These are phyloP conservation scores for Mus musculus DNA, from an alignment of 2,113 vertebrate genomes.

Conservation along the genomic window DNA sequence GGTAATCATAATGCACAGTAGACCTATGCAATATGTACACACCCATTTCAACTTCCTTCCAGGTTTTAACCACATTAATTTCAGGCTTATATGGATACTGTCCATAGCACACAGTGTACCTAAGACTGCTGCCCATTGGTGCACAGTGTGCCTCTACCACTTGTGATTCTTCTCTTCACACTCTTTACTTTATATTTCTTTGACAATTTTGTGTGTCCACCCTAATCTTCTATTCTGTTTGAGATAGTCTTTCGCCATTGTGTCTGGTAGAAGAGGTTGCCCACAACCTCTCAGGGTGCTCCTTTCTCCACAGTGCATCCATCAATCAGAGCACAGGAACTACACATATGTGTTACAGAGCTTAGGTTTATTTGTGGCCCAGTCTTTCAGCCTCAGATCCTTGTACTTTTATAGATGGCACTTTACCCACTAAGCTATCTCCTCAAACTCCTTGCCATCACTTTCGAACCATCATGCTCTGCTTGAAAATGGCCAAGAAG, in stretches of 20 bases:
- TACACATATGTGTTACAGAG: neutral
- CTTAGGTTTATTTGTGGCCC: neutral
- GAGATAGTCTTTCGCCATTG: neutral
- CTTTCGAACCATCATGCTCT: slow-evolving; percentile 24
- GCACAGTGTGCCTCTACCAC: neutral
- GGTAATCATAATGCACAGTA: neutral
- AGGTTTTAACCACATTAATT: neutral
- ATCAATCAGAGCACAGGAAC: neutral
- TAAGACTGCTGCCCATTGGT: neutral
- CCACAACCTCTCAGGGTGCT: neutral
- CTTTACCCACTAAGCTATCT: neutral
- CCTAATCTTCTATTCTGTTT: neutral
- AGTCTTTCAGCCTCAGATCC: neutral
- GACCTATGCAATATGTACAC: neutral
- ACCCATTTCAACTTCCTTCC: neutral
- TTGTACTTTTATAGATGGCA: neutral
- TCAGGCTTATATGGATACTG: neutral
- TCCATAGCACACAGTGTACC: neutral
- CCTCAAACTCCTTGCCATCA: neutral
- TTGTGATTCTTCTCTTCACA: neutral
- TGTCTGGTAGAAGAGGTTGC: neutral
- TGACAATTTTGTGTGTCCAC: neutral
- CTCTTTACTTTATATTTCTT: neutral
- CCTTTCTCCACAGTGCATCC: neutral
- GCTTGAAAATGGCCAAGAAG: neutral